Base-by-base conservation (phyloP, 2,113 vertebrate genomes). In the Cromileptes altivelis region DNA sequence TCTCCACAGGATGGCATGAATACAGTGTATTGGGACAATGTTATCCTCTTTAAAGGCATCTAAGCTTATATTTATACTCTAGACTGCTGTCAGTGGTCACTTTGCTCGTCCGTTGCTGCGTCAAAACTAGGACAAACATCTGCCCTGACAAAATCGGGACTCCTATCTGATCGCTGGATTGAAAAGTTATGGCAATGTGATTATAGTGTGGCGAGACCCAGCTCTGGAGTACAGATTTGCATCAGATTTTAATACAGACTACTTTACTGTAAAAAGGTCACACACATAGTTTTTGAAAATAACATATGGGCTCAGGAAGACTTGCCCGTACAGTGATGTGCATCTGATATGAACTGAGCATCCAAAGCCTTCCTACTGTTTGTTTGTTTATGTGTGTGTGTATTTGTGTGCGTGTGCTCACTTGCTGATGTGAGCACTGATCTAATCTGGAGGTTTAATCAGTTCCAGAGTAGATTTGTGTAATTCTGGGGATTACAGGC, bases 361-460 rank as follows among this genome's bases (percentile, higher is more conserved):
- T 58, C 72, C 23, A 64, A 76, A 70, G 78, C 47, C 45, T 33
- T 52, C 13, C 15, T 23, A 23, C 30, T 27, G 17, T 84, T 77
- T 69, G 19, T 27, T 68, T 74, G 62, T 75, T 47, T 70, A 68
- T 75, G 37, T 67, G 25, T 84, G 58, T 78, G 61, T 78, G 57
- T 70, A 21, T 82, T 52, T 85, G 68, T 68, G 55, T 68, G 63
- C 47, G 69, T 47, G 58, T 23, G 71, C 58, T 33, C 52, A 58
- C 62, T 67, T 88, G 77, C 61, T 88, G 90, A 92, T 88, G 86
- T 78, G 81, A 57, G 62, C 85, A 82, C 86, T 93, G 89, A 92
- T 94, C 85, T 93, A 92, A 94, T 92, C 93, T 94, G 92, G 84
- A 83, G 85, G 65, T 94, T 94, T 93, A 94, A 94, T 94, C 91